Percentiles rank a stretch among this genome's conserved stretches.
Conservation (phyloP, 2,888 invertebrate genomes). For the Cotesia congregata region DNA sequence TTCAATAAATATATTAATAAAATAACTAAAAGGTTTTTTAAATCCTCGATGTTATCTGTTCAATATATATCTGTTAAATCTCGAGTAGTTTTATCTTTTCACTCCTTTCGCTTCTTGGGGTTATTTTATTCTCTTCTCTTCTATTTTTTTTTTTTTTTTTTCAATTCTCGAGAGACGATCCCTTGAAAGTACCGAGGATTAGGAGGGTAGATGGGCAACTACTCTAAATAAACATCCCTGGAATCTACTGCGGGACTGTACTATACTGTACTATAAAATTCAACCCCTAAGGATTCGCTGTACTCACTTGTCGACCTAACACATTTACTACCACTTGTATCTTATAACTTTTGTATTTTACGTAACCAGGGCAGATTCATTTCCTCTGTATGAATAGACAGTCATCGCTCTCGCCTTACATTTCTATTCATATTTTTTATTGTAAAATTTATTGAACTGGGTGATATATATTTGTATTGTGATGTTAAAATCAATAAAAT, state of each 20-base stretch:
- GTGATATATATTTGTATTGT: neutral
- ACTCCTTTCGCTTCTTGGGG: constrained; percentile 33
- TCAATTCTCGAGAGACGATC: constrained; percentile 57
- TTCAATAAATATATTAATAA: neutral
- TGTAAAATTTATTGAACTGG: too few species aligned
- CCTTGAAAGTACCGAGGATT: constrained; percentile 62
- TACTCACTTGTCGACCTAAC: constrained; percentile 28
- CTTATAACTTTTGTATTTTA: constrained; percentile 12
- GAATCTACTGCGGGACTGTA: neutral
- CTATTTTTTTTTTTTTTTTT: constrained; percentile 55
- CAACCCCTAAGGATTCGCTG: constrained; percentile 47
- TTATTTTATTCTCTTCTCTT: too few species aligned
- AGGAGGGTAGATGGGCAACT: constrained; percentile 63
- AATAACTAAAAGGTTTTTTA: neutral
- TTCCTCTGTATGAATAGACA: neutral
- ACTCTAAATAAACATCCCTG: constrained; percentile 68
- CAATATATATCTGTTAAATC: neutral
- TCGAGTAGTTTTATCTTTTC: constrained; percentile 20
- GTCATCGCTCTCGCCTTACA: too few species aligned
- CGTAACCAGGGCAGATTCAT: neutral
- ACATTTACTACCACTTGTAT: constrained; percentile 10
- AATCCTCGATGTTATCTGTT: neutral
- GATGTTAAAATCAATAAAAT: neutral
- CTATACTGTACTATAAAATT: constrained; percentile 50
- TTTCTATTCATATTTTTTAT: too few species aligned